Base-by-base conservation (phyloP, 2,797 vertebrate genomes). In the Gephyroberyx darwinii region DNA sequence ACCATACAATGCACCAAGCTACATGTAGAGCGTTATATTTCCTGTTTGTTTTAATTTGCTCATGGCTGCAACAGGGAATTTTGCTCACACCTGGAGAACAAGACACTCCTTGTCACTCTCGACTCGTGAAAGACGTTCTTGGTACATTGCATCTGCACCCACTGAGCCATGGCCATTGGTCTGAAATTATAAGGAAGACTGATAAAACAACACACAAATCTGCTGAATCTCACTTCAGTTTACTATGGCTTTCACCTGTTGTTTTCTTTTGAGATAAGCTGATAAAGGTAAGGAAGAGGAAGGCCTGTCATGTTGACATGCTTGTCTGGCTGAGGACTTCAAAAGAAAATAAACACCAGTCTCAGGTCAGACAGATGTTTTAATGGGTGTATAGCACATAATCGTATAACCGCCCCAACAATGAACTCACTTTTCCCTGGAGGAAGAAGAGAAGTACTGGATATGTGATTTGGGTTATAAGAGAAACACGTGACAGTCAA, bases 91-190 rank as follows among this genome's bases (percentile, higher is more conserved):
- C 95, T 99, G 98, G 59, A 99, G 94, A 86, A 98, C 93, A 0
- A 99, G 95, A 78, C 97, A 99, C 84, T 99, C 98, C 91, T 98
- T 99, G 92, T 99, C 97, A 16, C 95, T 98, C 92, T 99, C 98
- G 80, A 99, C 91, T 19, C 96, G 95, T 20, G 94, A 93, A 56
- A 99, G 90, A 19, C 96, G 93, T 77, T 99, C 97, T 79, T 97
- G 98, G 90, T 98, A 96, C 1, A 95, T 88, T 2, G 79, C 75
- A 69, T 96, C 96, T 74, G 91, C 93, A 1, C 87, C 93, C 52
- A 91, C 89, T 45, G 95, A 89, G 71, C 95, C 85, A 73, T 97
- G 95, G 17, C 96, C 95, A 41, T 96, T 98, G 4, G 93, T 95
- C 98, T 99, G 92, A 55, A 90, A 91, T 30, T 35, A 88, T 5